Base-by-base conservation (phyloP, 2,113 vertebrate genomes). In the Tilapia sparmanii region DNA sequence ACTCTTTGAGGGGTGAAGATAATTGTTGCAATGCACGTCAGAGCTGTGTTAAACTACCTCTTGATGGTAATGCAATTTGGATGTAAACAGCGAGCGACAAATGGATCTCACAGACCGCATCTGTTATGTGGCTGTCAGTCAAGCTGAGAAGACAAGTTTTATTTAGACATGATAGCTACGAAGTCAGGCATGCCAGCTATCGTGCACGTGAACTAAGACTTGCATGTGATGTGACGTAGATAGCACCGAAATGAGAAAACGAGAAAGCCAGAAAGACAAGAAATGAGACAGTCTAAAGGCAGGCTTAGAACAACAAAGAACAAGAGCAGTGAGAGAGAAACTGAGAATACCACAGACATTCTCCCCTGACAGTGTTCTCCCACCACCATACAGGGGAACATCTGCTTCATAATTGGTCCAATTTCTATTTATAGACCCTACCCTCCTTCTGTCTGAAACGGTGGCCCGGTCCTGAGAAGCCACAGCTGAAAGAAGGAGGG, bases 341-440 rank as follows among this genome's bases (percentile, higher is more conserved):
- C 66, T 84, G 90, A 92, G 89, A 87, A 89, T 79, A 86, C 76
- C 88, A 90, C 87, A 85, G 87, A 95, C 85, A 85, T 66, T 73
- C 26, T 55, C 66, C 83, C 71, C 54, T 31, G 12, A 86, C 90
- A 85, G 71, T 89, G 59, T 87, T 82, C 91, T 90, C 87, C 91
- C 85, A 91, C 90, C 93, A 91, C 90, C 84, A 92, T 92, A 92
- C 89, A 91, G 90, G 83, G 89, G 90, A 92, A 92, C 90, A 94
- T 95, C 91, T 94, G 93, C 92, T 94, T 93, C 92, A 93, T 95
- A 94, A 96, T 96, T 96, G 95, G 94, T 91, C 91, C 90, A 94
- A 80, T 92, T 91, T 94, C 94, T 96, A 95, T 96, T 96, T 95
- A 96, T 96, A 96, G 95, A 92, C 42, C 40, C 26, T 92, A 93